Evolutionary conservation across 2,113 vertebrate genomes (phyloP).

Genomic region (Isurus oxyrinchus): DNA sequence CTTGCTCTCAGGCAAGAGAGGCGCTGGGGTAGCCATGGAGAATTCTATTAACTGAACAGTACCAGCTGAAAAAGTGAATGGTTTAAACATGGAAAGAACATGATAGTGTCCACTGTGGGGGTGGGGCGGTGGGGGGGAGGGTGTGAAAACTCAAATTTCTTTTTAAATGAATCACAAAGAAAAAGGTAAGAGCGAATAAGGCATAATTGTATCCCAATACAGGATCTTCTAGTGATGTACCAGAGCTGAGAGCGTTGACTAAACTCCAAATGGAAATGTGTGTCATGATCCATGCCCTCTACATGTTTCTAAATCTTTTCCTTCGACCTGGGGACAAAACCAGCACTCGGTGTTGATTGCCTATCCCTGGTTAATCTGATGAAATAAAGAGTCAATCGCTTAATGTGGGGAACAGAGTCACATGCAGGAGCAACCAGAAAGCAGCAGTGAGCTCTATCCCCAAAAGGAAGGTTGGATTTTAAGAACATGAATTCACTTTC

Average conservation of each 20-base stretch:
- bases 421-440: neutral
- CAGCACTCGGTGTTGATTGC: neutral
- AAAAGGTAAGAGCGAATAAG: neutral
- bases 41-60: conserved; percentile 12
- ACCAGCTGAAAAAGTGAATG: neutral
- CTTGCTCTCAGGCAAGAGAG: neutral
- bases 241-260: neutral
- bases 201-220: neutral
- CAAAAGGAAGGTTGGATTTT: neutral
- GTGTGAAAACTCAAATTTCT: neutral
- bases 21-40: neutral
- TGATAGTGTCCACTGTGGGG: too few species aligned
- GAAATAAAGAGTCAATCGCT: neutral
- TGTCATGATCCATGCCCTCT: neutral
- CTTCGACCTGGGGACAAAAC: neutral
- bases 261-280: neutral
- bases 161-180: neutral
- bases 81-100: neutral
- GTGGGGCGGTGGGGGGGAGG: too few species aligned
- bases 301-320: neutral
- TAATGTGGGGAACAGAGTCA: neutral
- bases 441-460: neutral
- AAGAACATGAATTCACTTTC: neutral
- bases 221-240: neutral
- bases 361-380: neutral